These are phyloP conservation scores for Uropetala carovei DNA, from an alignment of 2,888 invertebrate species.

Conservation along the genomic window DNA sequence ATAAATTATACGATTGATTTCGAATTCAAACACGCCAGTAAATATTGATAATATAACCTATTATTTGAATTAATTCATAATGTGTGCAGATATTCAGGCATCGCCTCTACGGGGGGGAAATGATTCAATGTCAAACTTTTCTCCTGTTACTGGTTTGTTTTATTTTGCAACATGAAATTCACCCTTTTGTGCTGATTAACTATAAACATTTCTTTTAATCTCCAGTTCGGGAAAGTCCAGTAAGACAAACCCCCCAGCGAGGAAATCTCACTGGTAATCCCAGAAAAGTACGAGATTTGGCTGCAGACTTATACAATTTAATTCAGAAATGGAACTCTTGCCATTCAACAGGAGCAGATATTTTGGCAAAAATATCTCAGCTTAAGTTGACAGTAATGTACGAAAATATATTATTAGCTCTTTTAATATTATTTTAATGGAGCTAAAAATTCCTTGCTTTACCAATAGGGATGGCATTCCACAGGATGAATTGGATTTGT, in stretches of 20 bases:
- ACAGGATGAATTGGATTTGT: not conserved
- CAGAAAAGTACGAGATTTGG: slow-evolving; percentile 32
- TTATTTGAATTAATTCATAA: no score
- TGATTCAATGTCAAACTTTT: not conserved
- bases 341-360: slow-evolving; percentile 6
- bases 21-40: no score
- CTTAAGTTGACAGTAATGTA: slow-evolving; percentile 37
- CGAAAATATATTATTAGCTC: not conserved
- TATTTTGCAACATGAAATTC: not conserved
- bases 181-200: not conserved
- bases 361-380: slow-evolving; percentile 29
- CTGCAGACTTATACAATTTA: slow-evolving; percentile 44
- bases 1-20: no score
- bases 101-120: not conserved
- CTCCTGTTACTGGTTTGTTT: slow-evolving; percentile 22
- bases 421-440: no score
- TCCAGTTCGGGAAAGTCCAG: slow-evolving; percentile 40
- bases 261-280: slow-evolving; percentile 52
- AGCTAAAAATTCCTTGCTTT: not conserved
- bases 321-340: slow-evolving; percentile 48
- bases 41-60: no score
- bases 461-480: not conserved
- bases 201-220: not conserved
- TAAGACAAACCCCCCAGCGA: not conserved
- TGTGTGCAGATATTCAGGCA: not conserved